These are phyloP conservation scores for Diploscapter pachys DNA, from an alignment of 1,140 invertebrate genomes.

Conservation along the genomic window DNA sequence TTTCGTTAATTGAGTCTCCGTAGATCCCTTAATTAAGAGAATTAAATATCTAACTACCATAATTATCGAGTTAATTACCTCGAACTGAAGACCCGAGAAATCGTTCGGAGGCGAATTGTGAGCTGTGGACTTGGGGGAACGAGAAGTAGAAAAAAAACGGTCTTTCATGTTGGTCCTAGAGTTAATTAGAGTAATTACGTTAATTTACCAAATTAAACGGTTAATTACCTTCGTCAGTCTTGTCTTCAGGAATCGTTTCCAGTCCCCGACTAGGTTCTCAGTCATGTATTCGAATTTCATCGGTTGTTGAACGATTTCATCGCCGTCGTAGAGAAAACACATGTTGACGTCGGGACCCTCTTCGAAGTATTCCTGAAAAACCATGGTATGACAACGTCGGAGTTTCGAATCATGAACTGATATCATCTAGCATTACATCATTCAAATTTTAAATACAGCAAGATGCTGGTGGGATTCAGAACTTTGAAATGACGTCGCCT, in stretches of 20 bases:
- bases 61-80: slow-evolving; percentile 22
- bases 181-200: not conserved
- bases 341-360: slow-evolving; percentile 35
- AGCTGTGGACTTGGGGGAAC: slow-evolving; percentile 57
- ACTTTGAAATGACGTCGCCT: too few species aligned
- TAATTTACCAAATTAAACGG: not conserved
- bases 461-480: too few species aligned
- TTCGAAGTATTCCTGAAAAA: slow-evolving; percentile 24
- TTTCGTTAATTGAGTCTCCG: slow-evolving; percentile 55
- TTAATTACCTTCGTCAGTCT: slow-evolving; percentile 18
- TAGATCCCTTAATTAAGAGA: slow-evolving; percentile 36
- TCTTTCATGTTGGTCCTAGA: slow-evolving; percentile 30
- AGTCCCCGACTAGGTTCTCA: slow-evolving; percentile 53
- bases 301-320: slow-evolving; percentile 58
- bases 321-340: slow-evolving; percentile 57
- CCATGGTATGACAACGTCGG: too few species aligned
- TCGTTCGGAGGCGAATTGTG: slow-evolving; percentile 52
- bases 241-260: slow-evolving; percentile 52
- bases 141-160: slow-evolving; percentile 60
- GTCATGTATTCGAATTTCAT: slow-evolving; percentile 55
- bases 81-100: slow-evolving; percentile 46
- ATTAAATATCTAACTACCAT: too few species aligned
- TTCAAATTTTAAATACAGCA: too few species aligned
- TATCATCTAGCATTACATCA: too few species aligned
- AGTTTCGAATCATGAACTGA: too few species aligned